Evolutionary conservation across 2,888 invertebrate genomes (phyloP), one percentile per base, ranked within the genome.

Genomic region (Synanthedon tipuliformis): DNA sequence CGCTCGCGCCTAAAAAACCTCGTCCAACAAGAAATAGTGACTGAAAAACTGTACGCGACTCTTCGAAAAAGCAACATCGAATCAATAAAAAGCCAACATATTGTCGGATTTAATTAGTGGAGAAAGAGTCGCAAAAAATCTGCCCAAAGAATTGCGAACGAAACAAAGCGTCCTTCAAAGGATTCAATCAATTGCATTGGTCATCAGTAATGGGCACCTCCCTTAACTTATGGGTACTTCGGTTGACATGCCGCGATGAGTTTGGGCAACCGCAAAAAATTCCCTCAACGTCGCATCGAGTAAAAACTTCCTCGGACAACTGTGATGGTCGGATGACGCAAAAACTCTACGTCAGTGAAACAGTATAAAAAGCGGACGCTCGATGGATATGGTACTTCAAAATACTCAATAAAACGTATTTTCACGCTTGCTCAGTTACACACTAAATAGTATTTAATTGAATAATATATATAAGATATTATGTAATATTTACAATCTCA

Each of bases 121-220:
- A 45, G 13, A 45, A 45, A 45, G 13, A 8, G 15, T 13, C 45
- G 45, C 45, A 45, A 45, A 45, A 15, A 45, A 45, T 12, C 34
- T 34, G 45, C 13, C 8, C 15, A 60, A 57, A 59, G 51, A 54
- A 51, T 58, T 54, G 53, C 53, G 55, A 55, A 66, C 66, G 75
- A 73, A 78, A 73, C 71, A 66, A 71, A 65, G 70, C 68, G 75
- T 75, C 76, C 15, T 77, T 75, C 73, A 75, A 69, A 61, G 74
- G 71, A 78, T 78, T 75, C 78, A 75, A 82, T 84, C 85, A 85
- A 85, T 85, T 85, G 83, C 77, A 64, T 62, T 65, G 73, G 63
- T 63, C 67, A 73, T 75, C 72, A 68, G 70, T 18, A 49, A 23
- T 66, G 69, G 67, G 59, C 61, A 68, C 69, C 72, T 71, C 70